Conservation (phyloP, 2,888 invertebrate species). For the Meiosimyza platycephala region DNA sequence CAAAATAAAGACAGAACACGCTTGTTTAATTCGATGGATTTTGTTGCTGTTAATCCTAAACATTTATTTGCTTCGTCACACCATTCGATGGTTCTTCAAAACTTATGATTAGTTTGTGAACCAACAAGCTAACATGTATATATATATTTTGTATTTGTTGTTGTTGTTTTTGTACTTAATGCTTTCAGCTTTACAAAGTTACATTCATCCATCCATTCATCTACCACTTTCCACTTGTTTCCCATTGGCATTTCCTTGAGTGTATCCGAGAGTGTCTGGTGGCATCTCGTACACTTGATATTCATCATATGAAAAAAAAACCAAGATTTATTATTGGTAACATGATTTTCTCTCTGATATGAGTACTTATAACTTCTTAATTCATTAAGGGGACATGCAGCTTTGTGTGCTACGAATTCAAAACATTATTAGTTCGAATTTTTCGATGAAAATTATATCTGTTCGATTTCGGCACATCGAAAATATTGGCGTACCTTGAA, state of each 20-base stretch:
- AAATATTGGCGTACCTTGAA: no score
- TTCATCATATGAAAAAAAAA: background rate
- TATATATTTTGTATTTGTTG: background rate
- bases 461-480: no score
- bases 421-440: no score
- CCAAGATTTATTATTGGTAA: constrained; percentile 17
- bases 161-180: background rate
- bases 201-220: constrained; percentile 3
- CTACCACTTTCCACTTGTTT: background rate
- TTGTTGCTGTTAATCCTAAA: constrained; percentile 25
- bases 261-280: constrained; percentile 11
- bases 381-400: no score
- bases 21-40: background rate
- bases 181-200: background rate
- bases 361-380: no score
- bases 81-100: constrained; percentile 33
- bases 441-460: no score
- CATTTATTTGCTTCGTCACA: constrained; percentile 37
- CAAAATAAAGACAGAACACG: no score
- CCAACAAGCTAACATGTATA: constrained; percentile 8
- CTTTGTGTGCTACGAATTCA: no score
- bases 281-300: constrained; percentile 27
- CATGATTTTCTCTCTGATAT: no score
- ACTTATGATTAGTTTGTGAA: constrained; percentile 31
- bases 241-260: constrained; percentile 4